Evolutionary conservation across 1,140 invertebrate species (phyloP).

Genomic region (Ptiloglossa arizonensis): DNA sequence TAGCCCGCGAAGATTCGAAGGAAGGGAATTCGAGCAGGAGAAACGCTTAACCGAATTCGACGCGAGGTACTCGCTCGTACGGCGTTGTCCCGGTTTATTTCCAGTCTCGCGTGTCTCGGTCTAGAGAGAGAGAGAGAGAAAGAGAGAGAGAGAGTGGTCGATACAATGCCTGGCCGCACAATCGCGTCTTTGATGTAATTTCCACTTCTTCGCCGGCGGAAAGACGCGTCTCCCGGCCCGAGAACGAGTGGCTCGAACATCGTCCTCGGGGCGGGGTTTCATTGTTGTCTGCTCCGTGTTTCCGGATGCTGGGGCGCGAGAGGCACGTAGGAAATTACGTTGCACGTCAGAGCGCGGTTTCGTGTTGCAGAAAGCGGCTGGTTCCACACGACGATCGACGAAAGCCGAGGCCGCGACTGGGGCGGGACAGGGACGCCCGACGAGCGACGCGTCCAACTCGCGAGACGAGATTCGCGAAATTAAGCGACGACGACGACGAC

Average conservation of each 20-base stretch:
- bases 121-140: no score
- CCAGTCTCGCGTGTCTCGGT: neutral
- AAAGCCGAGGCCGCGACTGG: neutral
- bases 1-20: no score
- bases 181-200: constrained; percentile 47
- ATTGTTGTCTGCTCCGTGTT: constrained; percentile 59
- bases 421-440: neutral
- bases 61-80: constrained; percentile 19
- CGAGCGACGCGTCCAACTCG: constrained; percentile 10
- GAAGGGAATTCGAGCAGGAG: no score
- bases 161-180: constrained; percentile 41
- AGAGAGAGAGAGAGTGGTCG: neutral
- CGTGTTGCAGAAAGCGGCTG: constrained; percentile 40
- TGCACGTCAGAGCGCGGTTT: constrained; percentile 63
- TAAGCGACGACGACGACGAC: constrained; percentile 38
- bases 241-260: constrained; percentile 21
- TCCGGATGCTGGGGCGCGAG: constrained; percentile 47
- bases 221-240: constrained; percentile 14
- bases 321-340: constrained; percentile 67
- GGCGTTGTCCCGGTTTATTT: constrained; percentile 22
- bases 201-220: constrained; percentile 42
- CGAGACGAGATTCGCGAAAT: constrained; percentile 25
- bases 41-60: no score
- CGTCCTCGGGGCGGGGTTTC: constrained; percentile 20
- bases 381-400: constrained; percentile 41